Base-by-base conservation (phyloP, 2,113 vertebrate genomes). In the Colius striatus region DNA sequence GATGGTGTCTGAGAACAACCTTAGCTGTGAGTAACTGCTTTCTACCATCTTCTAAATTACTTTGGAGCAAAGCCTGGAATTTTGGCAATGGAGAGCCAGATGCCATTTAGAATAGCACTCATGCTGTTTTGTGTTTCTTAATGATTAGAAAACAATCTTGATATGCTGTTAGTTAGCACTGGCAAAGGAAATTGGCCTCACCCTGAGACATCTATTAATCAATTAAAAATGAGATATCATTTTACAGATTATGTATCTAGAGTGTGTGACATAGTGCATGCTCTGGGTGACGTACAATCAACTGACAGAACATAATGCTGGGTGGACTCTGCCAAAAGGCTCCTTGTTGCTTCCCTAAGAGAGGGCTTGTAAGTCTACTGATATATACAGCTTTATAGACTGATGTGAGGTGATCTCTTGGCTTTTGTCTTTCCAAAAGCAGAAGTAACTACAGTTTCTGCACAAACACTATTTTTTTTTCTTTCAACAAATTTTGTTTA, bases 41-140 rank as follows among this genome's bases (percentile, higher is more conserved):
- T 62, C 62, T 10, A 22, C 34, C 26, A 7, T 36, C 67, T 88
- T 66, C 34, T 41, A 45, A 70, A 76, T 73, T 60, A 58, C 74
- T 82, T 63, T 76, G 81, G 74, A 89, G 48, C 90, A 72, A 75
- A 93, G 79, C 67, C 85, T 90, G 50, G 9, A 32, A 70, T 58
- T 50, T 76, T 2, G 7, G 54, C 45, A 80, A 65, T 1, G 4
- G 62, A 67, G 73, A 78, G 21, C 36, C n/a, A 54, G 90, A 87
- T 41, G 74, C 50, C 62, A 51, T 73, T 87, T 26, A 8, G 15
- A 84, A 72, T 71, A 85, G 43, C n/a, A 76, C 32, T 76, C 45
- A 50, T 11, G 21, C 60, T 89, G 50, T 9, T 79, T 29, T 58
- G 18, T 76, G 36, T 63, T 91, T 87, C 23, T 75, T 65, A 79